A percentile compares a stretch with the other conserved stretches of the same genome.
Conservation (phyloP, 2,888 invertebrate species). For the Ischnus inquisitorius region DNA sequence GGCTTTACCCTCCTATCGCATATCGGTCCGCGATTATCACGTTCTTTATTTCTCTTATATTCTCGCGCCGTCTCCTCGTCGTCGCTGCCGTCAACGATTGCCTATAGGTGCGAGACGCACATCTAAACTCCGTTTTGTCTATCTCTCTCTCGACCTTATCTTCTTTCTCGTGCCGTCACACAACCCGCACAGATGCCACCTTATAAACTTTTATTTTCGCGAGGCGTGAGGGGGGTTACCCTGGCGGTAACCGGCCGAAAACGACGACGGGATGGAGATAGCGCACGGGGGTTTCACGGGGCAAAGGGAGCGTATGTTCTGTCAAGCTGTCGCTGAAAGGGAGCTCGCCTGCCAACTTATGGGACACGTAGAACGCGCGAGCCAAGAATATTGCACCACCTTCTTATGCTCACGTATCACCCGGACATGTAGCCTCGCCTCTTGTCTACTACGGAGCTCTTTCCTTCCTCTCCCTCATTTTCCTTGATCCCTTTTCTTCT, state of each 20-base stretch:
- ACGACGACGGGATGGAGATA: slow-evolving; percentile 32
- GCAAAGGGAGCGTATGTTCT: slow-evolving; percentile 82
- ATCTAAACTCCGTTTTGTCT: background rate
- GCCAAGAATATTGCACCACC: slow-evolving; percentile 82
- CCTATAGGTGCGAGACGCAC: slow-evolving; percentile 13
- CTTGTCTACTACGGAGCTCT: slow-evolving; percentile 43
- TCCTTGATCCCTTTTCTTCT: slow-evolving; percentile 7
- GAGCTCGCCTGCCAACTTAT: slow-evolving; percentile 84
- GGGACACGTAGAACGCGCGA: slow-evolving; percentile 83
- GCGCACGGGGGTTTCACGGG: slow-evolving; percentile 34
- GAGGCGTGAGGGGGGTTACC: slow-evolving; percentile 48
- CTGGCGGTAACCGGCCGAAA: slow-evolving; percentile 56
- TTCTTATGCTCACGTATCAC: slow-evolving; percentile 51
- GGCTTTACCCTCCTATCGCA: slow-evolving; percentile 25
- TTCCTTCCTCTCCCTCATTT: slow-evolving; percentile 34
- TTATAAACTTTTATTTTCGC: slow-evolving; percentile 83
- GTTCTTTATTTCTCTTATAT: slow-evolving; percentile 28
- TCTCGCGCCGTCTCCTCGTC: background rate
- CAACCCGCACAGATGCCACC: slow-evolving; percentile 75
- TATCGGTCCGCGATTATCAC: slow-evolving; percentile 17
- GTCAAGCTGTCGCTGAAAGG: slow-evolving; percentile 84
- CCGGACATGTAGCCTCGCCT: slow-evolving; percentile 45
- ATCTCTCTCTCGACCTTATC: slow-evolving; percentile 2
- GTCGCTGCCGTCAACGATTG: background rate
- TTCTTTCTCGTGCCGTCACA: slow-evolving; percentile 52